Evolutionary conservation across 2,113 vertebrate genomes (phyloP).

Genomic region (Lophius piscatorius): DNA sequence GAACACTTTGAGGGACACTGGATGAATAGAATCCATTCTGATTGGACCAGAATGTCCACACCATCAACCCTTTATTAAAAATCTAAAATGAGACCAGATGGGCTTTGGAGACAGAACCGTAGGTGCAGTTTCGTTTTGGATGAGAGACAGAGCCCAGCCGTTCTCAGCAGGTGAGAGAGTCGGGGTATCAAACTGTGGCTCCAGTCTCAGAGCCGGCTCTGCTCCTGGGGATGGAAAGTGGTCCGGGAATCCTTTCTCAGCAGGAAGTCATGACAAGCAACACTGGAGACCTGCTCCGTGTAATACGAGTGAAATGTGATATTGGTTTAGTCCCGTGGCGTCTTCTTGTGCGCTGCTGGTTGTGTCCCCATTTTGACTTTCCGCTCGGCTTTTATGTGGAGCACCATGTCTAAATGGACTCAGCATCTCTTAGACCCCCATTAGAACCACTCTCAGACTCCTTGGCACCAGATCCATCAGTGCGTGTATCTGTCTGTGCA

Average conservation of each 20-base stretch:
- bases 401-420: conserved; percentile 45
- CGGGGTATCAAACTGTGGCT: conserved; percentile 26
- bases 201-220: conserved; percentile 29
- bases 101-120: conserved; percentile 1
- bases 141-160: conserved; percentile 31
- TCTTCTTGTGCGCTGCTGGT: conserved; percentile 19
- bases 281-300: conserved; percentile 40
- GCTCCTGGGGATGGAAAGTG: conserved; percentile 15
- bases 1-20: conserved; percentile 18
- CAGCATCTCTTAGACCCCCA: conserved; percentile 20
- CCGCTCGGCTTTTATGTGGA: conserved; percentile 40
- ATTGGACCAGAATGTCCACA: conserved; percentile 37
- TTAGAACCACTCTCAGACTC: conserved; percentile 59
- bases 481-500: not conserved
- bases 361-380: conserved; percentile 26
- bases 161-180: conserved; percentile 48
- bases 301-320: conserved; percentile 30
- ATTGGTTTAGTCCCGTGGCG: conserved; percentile 23
- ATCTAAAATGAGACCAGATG: conserved; percentile 62
- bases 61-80: conserved; percentile 34
- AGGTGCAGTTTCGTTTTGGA: conserved; percentile 16
- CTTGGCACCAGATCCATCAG: conserved; percentile 50
- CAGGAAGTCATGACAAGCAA: conserved; percentile 37
- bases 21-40: conserved; percentile 39
- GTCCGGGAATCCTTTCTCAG: conserved; percentile 10